Conservation (phyloP, 2,113 vertebrate genomes). For the Lanius collurio region DNA sequence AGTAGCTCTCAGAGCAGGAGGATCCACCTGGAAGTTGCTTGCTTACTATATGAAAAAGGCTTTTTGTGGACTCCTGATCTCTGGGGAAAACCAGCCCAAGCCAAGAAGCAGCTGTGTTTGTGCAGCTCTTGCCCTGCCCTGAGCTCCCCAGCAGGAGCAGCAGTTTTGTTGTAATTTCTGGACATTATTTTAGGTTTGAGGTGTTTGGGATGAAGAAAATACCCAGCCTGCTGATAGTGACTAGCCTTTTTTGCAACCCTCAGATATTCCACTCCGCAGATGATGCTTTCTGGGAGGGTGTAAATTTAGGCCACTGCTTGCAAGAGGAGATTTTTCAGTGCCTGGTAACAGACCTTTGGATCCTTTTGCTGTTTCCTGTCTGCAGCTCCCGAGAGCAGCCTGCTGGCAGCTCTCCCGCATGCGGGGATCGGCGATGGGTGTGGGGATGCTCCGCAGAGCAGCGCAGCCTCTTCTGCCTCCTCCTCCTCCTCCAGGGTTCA, state of each 20-base stretch:
- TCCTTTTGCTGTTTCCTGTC: background rate
- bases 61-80: conserved; percentile 19
- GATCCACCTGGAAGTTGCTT: conserved; percentile 10
- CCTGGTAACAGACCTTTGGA: conserved; percentile 61
- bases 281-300: background rate
- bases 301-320: background rate
- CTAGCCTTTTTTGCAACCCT: background rate
- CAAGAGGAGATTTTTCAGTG: background rate
- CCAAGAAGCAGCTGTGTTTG: conserved; percentile 60
- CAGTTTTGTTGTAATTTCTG: conserved; percentile 5
- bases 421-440: conserved; percentile 2
- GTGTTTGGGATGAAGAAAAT: background rate
- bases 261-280: background rate
- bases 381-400: conserved; percentile 41
- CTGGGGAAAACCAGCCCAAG: background rate
- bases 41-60: background rate
- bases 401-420: conserved; percentile 29
- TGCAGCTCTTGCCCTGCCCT: conserved; percentile 13
- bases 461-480: background rate
- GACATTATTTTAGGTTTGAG: background rate
- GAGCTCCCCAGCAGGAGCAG: conserved; percentile 39
- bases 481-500: background rate
- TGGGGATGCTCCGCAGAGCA: conserved; percentile 42
- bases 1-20: background rate
- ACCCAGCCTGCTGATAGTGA: background rate